Conservation (phyloP, 2,113 vertebrate genomes). For the Epinephelus lanceolatus region DNA sequence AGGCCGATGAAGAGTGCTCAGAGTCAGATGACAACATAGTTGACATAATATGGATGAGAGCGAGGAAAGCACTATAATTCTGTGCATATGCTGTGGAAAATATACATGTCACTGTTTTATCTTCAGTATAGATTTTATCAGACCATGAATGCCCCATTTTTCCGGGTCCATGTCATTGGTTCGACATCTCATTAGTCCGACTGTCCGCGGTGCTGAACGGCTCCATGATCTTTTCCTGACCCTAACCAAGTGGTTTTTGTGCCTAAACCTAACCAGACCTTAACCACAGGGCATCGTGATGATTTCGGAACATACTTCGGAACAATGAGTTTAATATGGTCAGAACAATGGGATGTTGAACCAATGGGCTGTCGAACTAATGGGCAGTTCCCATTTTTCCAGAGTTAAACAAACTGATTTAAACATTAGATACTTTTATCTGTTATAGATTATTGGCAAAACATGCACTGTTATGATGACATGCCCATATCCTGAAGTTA, state of each 20-base stretch:
- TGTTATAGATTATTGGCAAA: background rate
- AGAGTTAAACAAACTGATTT: background rate
- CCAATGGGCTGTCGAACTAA: too few relatives aligned
- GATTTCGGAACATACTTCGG: too few relatives aligned
- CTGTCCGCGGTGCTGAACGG: too few relatives aligned
- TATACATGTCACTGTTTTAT: background rate
- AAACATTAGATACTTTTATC: background rate
- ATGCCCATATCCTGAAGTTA: background rate
- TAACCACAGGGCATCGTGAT: too few relatives aligned
- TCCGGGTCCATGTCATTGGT: background rate
- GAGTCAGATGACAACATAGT: conserved; percentile 41
- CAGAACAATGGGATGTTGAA: too few relatives aligned
- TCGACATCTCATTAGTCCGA: too few relatives aligned
- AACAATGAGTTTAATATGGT: too few relatives aligned
- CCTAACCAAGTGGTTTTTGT: too few relatives aligned
- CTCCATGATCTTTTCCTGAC: too few relatives aligned
- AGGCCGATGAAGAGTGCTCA: conserved; percentile 23
- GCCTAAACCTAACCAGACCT: too few relatives aligned
- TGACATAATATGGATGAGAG: conserved; percentile 29
- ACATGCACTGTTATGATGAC: background rate
- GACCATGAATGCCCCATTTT: background rate
- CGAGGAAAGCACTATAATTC: conserved; percentile 3
- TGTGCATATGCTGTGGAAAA: conserved; percentile 14
- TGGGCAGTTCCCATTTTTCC: background rate
- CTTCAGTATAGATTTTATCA: background rate